Base-by-base conservation (phyloP, 2,888 invertebrate genomes). In the Agonopterix subpropinquella region DNA sequence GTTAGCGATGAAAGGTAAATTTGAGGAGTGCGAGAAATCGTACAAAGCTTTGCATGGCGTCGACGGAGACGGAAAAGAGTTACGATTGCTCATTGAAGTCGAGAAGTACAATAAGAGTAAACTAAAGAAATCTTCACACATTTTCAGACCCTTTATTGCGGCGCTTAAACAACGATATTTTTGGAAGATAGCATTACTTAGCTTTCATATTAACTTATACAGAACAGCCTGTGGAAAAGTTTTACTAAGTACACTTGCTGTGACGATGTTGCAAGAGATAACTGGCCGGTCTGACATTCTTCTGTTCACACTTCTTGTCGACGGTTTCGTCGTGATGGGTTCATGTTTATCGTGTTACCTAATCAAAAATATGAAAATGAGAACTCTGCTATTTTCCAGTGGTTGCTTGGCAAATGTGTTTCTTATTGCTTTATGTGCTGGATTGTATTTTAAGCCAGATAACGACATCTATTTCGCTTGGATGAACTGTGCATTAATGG, bases 1-100 rank as follows among this genome's bases (percentile, higher is more conserved):
- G 66, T 51, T 69, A n/a, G 67, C 64, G 2, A 59, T 60, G 8
- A 59, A 62, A 48, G 65, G 65, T 18, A 55, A 56, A 47, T 61
- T 61, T 36, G 52, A 59, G 11, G 64, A 68, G 43, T 65, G 61
- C 37, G 47, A 54, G 37, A 36, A 1, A 1, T 54, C 61, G 0
- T 66, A 63, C 42, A 57, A 47, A 52, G 46, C 55, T 18, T 43
- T 67, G 9, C 61, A 58, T 13, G 57, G 56, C 1, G 45, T 46
- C 1, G 49, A 51, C 18, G 54, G 53, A 2, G 54, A 63, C 15
- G 3, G 15, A 43, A 44, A 54, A 7, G 58, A 62, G 11, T 45
- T 64, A 13, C 53, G 58, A 9, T 48, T 64, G 42, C 45, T 64
- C 1, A 45, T 61, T 1, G 47, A 56, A 28, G 28, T 56, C 1